These are phyloP conservation scores for Cremastobaeus sp. DNA, from an alignment of 2,888 invertebrate genomes.

Conservation along the genomic window DNA sequence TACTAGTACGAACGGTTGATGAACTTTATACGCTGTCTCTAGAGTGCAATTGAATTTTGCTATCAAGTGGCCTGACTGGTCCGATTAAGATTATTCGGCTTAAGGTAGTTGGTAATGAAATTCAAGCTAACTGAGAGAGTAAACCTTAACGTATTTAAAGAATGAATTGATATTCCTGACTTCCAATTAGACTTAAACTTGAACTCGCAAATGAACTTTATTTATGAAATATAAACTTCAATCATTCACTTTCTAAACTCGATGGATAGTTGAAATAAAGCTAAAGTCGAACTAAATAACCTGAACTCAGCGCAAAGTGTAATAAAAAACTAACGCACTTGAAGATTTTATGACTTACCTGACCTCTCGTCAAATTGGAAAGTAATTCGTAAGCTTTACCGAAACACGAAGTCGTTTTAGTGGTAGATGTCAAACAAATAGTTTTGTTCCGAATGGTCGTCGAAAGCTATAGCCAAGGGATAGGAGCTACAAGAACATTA, in stretches of 20 bases:
- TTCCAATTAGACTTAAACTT: constrained; percentile 14
- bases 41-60: constrained; percentile 49
- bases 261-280: neutral
- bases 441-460: constrained; percentile 43
- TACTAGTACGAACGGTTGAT: constrained; percentile 30
- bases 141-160: constrained; percentile 40
- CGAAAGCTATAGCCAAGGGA: neutral
- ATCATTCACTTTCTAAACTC: neutral
- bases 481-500: constrained; percentile 1
- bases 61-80: constrained; percentile 48
- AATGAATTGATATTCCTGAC: constrained; percentile 41
- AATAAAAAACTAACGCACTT: constrained; percentile 5
- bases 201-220: neutral
- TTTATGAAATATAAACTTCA: constrained; percentile 1
- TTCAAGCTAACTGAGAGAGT: constrained; percentile 29
- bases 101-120: constrained; percentile 45
- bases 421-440: constrained; percentile 53
- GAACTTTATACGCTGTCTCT: constrained; percentile 52
- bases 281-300: neutral
- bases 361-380: constrained; percentile 42
- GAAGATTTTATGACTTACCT: constrained; percentile 21
- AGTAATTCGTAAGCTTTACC: constrained; percentile 50
- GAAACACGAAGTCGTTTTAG: constrained; percentile 41
- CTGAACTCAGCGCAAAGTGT: neutral
- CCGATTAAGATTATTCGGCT: constrained; percentile 47